Evolutionary conservation across 2,113 vertebrate species (phyloP), one percentile per base, ranked within the genome.

Genomic region (Neogobius melanostomus): DNA sequence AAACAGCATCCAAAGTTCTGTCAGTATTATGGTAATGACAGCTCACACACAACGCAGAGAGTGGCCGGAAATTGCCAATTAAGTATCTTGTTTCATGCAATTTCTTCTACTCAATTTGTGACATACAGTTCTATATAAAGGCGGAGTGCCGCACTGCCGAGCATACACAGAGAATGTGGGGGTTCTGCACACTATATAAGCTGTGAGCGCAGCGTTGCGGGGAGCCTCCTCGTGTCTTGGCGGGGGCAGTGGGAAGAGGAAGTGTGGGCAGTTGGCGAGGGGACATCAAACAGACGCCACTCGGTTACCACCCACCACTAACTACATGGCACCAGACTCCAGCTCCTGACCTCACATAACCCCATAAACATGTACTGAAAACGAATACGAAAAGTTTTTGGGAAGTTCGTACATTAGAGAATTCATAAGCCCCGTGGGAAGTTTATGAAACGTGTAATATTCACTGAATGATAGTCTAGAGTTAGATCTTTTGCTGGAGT

Each of bases 241-340:
- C 66, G 57, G 66, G 60, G 66, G 50, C 63, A 69, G 66, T 66
- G 60, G n/a, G 49, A 69, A 60, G 63, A 57, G 65, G 57, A 65
- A 67, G 66, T 45, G 44, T 44, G 66, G 66, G 59, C 45, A 36
- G 51, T 63, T 64, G 66, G 53, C 54, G 59, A n/a, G 12, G 71
- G 7, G 62, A 72, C 52, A 66, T 66, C 21, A 56, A 69, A 64
- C 60, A 64, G 60, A 46, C 66, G 7, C 54, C 11, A 42, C 21
- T 57, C 11, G 10, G 11, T 36, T 12, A 57, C 54, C 21, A 57
- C 54, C 11, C 54, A 36, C 28, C 15, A 50, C 28, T 36, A 36
- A 36, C 46, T 47, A 16, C 51, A 16, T 53, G 51, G 51, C 51
- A 53, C 51, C n/a, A 53, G 51, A 47, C 46, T 47, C 46, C 46